Evolutionary conservation across 2,888 invertebrate genomes (phyloP).

Genomic region (Drosophila emarginata): DNA sequence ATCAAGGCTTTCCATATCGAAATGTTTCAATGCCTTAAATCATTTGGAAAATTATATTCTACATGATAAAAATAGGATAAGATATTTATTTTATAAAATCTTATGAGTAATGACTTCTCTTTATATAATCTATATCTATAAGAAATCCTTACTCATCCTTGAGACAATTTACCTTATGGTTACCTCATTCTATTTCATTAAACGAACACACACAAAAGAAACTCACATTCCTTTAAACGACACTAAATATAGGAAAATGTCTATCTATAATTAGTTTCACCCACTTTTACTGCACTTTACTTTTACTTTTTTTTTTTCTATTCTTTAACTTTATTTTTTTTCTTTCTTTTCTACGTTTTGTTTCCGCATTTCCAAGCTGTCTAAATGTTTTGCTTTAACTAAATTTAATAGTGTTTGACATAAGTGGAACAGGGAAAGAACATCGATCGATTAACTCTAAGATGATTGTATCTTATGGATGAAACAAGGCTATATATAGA

Average conservation of each 20-base stretch:
- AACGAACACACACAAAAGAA: background rate
- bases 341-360: slow-evolving; percentile 1
- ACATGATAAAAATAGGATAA: too few relatives aligned
- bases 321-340: slow-evolving; percentile 60
- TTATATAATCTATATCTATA: background rate
- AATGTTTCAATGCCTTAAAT: background rate
- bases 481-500: slow-evolving; percentile 35
- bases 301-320: slow-evolving; percentile 46
- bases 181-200: background rate
- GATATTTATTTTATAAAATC: background rate
- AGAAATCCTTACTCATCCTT: background rate
- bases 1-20: background rate
- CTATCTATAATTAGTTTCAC: slow-evolving; percentile 56
- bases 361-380: slow-evolving; percentile 34
- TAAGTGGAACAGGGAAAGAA: slow-evolving; percentile 31
- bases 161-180: background rate
- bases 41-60: too few relatives aligned
- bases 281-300: slow-evolving; percentile 54
- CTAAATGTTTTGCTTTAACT: slow-evolving; percentile 46
- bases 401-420: slow-evolving; percentile 41
- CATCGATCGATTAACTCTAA: slow-evolving; percentile 34
- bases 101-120: too few relatives aligned
- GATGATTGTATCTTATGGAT: slow-evolving; percentile 18
- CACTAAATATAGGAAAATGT: slow-evolving; percentile 44
- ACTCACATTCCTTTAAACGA: slow-evolving; percentile 13